phyloP scores from a whole-genome alignment of 2,888 invertebrate genomes.

The Scaptomyza tumidula region DNA sequence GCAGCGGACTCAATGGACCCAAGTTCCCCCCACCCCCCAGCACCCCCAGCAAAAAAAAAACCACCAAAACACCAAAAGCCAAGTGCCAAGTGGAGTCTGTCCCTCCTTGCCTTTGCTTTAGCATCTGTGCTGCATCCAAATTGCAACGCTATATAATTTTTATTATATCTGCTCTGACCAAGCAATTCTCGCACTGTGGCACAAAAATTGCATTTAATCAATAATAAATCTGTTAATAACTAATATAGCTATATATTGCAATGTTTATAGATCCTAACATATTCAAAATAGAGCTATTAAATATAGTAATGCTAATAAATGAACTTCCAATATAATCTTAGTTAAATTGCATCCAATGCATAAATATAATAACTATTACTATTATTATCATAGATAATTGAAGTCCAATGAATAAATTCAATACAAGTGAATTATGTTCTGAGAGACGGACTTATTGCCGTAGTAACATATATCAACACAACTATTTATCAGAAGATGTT shows the following conservation, averaged over 20 bases:
- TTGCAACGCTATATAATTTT: conserved; percentile 77
- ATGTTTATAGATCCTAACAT: neutral
- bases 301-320: neutral
- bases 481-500: neutral
- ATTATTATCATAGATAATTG: neutral
- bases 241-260: neutral
- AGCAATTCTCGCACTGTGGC: conserved; percentile 58
- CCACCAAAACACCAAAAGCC: conserved; percentile 30
- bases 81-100: conserved; percentile 35
- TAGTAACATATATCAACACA: neutral
- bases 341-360: neutral
- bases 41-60: conserved; percentile 12
- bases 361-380: neutral
- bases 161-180: conserved; percentile 64
- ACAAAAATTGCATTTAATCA: conserved; percentile 8
- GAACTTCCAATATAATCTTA: neutral
- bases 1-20: conserved; percentile 7
- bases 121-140: conserved; percentile 53
- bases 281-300: neutral
- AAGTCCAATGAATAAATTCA: conserved; percentile 4
- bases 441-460: neutral
- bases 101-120: neutral
- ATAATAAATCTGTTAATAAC: neutral
- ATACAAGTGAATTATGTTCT: neutral
- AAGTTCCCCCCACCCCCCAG: conserved; percentile 12